These are phyloP conservation scores for Disparrhopalites patrizii DNA, from an alignment of 2,888 invertebrate species.

Conservation along the genomic window DNA sequence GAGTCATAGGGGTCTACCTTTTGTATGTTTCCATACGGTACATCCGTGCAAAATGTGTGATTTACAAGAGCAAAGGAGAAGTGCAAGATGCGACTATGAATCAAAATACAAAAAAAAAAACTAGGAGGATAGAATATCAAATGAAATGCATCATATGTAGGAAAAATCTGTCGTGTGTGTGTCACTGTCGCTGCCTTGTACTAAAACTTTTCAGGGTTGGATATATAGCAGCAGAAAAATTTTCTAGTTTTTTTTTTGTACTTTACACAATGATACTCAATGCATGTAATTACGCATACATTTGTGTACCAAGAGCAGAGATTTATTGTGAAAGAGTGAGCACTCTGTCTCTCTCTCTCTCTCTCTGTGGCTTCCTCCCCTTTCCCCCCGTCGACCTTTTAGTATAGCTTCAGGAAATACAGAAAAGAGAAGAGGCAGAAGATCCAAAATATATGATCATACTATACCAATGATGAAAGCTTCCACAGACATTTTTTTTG, in stretches of 20 bases:
- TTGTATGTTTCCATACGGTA: no score
- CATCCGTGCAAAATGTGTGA: neutral
- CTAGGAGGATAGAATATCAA: neutral
- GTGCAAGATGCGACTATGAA: neutral
- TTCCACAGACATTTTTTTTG: no score
- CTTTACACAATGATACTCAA: neutral
- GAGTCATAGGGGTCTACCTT: neutral
- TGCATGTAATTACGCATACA: neutral
- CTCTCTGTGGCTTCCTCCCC: no score
- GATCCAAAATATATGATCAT: no score
- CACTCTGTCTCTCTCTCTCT: no score
- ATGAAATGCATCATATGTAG: neutral
- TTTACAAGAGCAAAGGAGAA: slow-evolving; percentile 1
- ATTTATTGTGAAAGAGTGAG: no score
- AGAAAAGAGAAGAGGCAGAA: no score
- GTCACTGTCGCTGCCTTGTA: slow-evolving; percentile 15
- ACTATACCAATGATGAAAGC: no score
- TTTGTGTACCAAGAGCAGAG: no score
- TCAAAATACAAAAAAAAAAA: no score
- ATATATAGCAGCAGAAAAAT: neutral
- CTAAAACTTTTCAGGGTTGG: slow-evolving; percentile 4
- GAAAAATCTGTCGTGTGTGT: slow-evolving; percentile 1
- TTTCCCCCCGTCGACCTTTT: no score
- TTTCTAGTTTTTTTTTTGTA: neutral
- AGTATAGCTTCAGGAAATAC: no score